Percentiles rank a stretch among this genome's conserved stretches.
phyloP scores from a whole-genome alignment of 2,888 invertebrate genomes.

The Bugula neritina region DNA sequence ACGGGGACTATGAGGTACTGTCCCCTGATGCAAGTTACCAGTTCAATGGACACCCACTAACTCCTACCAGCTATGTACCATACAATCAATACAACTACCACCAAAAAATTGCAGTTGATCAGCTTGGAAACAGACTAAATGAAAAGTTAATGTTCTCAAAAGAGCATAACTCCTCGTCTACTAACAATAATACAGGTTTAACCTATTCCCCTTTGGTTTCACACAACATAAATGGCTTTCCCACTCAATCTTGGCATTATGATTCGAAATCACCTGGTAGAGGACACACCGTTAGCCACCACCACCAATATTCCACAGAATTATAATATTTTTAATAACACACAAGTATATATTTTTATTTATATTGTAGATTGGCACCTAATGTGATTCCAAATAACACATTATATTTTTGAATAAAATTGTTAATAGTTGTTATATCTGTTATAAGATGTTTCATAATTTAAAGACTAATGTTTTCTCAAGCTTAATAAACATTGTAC shows the following conservation, averaged over 20 bases:
- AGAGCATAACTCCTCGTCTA: neutral
- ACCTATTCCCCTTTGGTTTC: neutral
- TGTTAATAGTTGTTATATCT: no score
- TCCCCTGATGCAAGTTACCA: neutral
- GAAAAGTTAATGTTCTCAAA: neutral
- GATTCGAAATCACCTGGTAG: neutral
- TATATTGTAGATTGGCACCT: neutral
- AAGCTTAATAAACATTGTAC: no score
- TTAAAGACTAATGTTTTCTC: no score
- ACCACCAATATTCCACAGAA: constrained; percentile 20
- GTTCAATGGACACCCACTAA: neutral
- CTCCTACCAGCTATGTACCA: neutral
- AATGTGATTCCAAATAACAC: neutral
- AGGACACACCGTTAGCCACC: neutral
- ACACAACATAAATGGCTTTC: neutral
- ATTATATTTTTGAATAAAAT: no score
- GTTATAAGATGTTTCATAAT: no score
- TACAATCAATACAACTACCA: neutral
- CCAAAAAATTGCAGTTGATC: neutral
- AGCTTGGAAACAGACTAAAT: neutral
- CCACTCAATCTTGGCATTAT: neutral
- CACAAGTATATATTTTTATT: neutral
- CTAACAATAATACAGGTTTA: neutral
- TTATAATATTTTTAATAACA: neutral
- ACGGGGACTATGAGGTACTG: constrained; percentile 17